Percentiles rank a stretch among this genome's conserved stretches.
phyloP scores from a whole-genome alignment of 2,888 invertebrate species.

The Busseola fusca region DNA sequence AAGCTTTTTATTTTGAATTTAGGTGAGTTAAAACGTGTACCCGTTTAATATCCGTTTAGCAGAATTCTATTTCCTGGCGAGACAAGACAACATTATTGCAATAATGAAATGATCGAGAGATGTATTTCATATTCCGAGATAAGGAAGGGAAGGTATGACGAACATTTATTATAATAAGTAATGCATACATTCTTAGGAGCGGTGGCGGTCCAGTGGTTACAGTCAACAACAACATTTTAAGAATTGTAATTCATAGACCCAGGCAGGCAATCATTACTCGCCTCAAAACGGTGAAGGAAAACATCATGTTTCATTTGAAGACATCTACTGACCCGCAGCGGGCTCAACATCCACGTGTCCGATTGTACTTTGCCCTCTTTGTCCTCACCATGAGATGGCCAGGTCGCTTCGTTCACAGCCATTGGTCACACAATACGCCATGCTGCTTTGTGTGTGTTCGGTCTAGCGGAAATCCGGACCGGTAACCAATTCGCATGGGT shows the following conservation, averaged over 20 bases:
- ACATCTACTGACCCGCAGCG: too few species aligned
- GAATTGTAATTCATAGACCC: too few species aligned
- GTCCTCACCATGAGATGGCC: constrained; percentile 49
- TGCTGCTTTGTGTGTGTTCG: constrained; percentile 34
- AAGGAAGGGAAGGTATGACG: background rate
- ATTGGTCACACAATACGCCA: constrained; percentile 53
- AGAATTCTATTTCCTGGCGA: constrained; percentile 72
- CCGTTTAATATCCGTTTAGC: constrained; percentile 60
- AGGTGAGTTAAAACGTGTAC: constrained; percentile 36
- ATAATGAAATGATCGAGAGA: constrained; percentile 63
- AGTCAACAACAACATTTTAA: too few species aligned
- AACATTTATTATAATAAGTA: background rate
- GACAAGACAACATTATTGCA: constrained; percentile 67
- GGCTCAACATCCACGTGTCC: constrained; percentile 30
- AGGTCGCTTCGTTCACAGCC: constrained; percentile 41
- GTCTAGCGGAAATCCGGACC: constrained; percentile 52
- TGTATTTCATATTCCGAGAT: constrained; percentile 41
- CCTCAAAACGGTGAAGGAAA: too few species aligned
- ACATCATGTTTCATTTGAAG: too few species aligned
- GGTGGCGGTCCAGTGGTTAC: background rate
- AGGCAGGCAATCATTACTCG: too few species aligned
- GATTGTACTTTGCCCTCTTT: constrained; percentile 50
- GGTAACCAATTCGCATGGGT: constrained; percentile 39
- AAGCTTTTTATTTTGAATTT: constrained; percentile 54
- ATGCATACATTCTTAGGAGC: background rate